Evolutionary conservation across 30 jellyfish, hydroid and myxozoan species (phyloP).

Genomic region (Thelohanellus kitauei): DNA sequence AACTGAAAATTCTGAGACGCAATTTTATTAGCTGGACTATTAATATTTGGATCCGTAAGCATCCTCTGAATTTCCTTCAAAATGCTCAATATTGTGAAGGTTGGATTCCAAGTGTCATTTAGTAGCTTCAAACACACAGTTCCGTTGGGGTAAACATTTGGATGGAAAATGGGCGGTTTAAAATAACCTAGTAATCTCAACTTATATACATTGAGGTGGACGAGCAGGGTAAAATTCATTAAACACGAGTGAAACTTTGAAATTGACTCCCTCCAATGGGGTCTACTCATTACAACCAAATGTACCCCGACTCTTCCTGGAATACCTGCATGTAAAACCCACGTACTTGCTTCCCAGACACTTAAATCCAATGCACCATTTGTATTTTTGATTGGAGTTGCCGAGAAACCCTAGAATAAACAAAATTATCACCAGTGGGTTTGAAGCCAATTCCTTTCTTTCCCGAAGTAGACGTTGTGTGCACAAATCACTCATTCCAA

Average conservation of each 20-base stretch:
- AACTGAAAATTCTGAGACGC: no score
- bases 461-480: no score
- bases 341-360: conserved; percentile 73
- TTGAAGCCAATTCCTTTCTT: no score
- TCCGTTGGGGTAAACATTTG: conserved; percentile 82
- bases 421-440: no score
- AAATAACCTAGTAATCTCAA: conserved; percentile 68
- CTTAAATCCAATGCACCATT: conserved; percentile 72
- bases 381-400: conserved; percentile 45
- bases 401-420: conserved; percentile 59
- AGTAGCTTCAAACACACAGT: conserved; percentile 55
- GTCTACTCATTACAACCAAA: no score
- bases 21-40: conserved; percentile 97
- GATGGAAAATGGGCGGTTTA: conserved; percentile 82
- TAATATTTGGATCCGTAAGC: conserved; percentile 39
- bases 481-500: no score
- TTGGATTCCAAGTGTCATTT: conserved; percentile 91
- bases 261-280: no score
- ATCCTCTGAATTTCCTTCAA: conserved; percentile 61
- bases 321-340: no score
- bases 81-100: conserved; percentile 58
- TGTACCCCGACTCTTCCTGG: no score
- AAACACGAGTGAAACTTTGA: no score
- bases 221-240: no score
- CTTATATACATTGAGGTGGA: no score